Evolutionary conservation across 2,888 invertebrate species (phyloP).

Genomic region (Eucera pruinosa): DNA sequence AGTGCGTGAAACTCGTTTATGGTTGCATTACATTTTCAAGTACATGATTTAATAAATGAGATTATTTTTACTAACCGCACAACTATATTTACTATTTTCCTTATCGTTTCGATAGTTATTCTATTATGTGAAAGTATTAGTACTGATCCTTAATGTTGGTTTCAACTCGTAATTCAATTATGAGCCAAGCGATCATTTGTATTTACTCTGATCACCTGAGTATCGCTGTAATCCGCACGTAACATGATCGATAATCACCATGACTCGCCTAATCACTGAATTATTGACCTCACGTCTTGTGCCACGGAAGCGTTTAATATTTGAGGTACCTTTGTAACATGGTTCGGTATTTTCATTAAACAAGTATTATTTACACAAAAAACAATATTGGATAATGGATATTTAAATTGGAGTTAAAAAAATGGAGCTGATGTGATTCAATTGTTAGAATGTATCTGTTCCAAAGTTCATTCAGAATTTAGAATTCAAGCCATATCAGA

Average conservation of each 20-base stretch:
- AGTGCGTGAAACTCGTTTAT: neutral
- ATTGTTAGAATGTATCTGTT: neutral
- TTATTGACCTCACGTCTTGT: neutral
- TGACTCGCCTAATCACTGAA: conserved; percentile 9
- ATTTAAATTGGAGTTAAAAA: neutral
- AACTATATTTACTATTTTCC: neutral
- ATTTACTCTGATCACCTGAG: neutral
- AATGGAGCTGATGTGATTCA: too few relatives aligned
- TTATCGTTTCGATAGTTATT: neutral
- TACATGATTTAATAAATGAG: too few relatives aligned
- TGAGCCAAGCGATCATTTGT: neutral
- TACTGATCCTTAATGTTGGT: neutral
- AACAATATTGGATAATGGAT: neutral
- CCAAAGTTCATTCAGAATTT: neutral
- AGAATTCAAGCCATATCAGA: too few relatives aligned
- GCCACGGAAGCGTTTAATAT: neutral
- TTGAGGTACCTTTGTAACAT: neutral
- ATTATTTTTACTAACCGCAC: neutral
- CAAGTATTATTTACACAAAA: neutral
- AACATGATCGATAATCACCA: conserved; percentile 13
- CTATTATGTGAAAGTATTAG: neutral
- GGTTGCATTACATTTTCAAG: too few relatives aligned
- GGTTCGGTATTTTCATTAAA: neutral
- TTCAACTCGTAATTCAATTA: conserved; percentile 1
- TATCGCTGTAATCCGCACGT: conserved; percentile 12